Evolutionary conservation across 2,113 vertebrate species (phyloP), one percentile per base, ranked within the genome.

Genomic region (Ammodytes marinus): DNA sequence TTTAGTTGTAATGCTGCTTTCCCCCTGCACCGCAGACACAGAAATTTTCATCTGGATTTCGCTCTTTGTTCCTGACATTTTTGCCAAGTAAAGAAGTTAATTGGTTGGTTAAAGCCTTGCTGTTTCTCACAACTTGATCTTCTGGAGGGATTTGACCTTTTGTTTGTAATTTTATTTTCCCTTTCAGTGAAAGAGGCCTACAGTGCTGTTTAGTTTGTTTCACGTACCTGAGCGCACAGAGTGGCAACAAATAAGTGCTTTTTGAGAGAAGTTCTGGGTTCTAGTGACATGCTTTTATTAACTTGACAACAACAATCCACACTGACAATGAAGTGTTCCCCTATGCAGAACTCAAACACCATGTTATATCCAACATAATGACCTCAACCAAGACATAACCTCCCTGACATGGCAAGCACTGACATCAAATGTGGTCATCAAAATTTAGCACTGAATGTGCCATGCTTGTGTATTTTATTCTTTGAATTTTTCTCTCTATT

Each of bases 81-180:
- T 8, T 54, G 15, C 13, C 42, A 49, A 65, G 47, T 79, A 83
- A 50, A 27, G 42, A 60, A 47, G 59, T 75, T 85, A 55, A 84
- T 80, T 6, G 15, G 81, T 3, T 3, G 11, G 12, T 77, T 72
- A 64, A 79, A 74, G 76, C 57, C 19, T 70, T 1, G 37, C 78
- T 73, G 42, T 73, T 88, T 86, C 72, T 69, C 69, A 63, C 15
- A 71, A 39, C 52, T 64, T 77, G 78, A 84, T 85, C 77, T 72
- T 64, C 64, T 79, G 35, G 50, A 79, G 67, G 65, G 53, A 82
- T 68, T 82, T 87, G 82, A 90, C 87, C 82, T 89, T 90, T 89
- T 17, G 6, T 37, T 69, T 83, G 81, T 54, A 83, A 79, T 90
- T 90, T 85, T 13, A 79, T 77, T 86, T 90, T 89, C 86, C 89